Percentiles rank a stretch among this genome's conserved stretches.
phyloP scores from a whole-genome alignment of 2,113 vertebrate genomes.

The Otus sunia region DNA sequence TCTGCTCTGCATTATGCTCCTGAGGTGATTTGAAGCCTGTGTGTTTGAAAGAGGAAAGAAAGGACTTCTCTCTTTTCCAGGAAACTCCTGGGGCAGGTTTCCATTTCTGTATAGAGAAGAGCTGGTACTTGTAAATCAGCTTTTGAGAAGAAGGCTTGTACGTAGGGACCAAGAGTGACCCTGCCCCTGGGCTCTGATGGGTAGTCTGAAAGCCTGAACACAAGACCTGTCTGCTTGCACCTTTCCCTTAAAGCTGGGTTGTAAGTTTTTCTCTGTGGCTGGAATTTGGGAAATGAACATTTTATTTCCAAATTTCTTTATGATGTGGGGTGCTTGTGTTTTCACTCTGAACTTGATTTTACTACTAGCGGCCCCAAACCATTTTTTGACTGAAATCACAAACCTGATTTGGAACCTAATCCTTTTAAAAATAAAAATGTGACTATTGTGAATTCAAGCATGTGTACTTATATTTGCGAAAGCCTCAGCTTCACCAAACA shows the following conservation, averaged over 20 bases:
- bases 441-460: not conserved
- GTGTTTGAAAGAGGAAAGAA: not conserved
- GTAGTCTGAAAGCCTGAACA: not conserved
- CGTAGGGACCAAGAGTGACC: not conserved
- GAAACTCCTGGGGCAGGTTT: not conserved
- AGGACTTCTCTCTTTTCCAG: not conserved
- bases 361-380: not conserved
- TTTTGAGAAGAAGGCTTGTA: not conserved
- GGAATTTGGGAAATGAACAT: not conserved
- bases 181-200: not conserved
- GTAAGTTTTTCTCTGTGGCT: not conserved
- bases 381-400: not conserved
- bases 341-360: not conserved
- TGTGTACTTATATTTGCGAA: not conserved
- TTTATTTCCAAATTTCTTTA: not conserved
- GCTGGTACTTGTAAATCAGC: not conserved
- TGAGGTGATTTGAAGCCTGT: not conserved
- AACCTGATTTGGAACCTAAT: not conserved
- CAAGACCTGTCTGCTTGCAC: not conserved
- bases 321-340: not conserved
- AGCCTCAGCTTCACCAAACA: not conserved
- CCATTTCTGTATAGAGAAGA: accelerated
- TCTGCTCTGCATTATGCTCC: not conserved
- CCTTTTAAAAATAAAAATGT: not conserved
- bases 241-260: not conserved